phyloP scores from a whole-genome alignment of 2,797 vertebrate species.

The Coregonus suidteri region DNA sequence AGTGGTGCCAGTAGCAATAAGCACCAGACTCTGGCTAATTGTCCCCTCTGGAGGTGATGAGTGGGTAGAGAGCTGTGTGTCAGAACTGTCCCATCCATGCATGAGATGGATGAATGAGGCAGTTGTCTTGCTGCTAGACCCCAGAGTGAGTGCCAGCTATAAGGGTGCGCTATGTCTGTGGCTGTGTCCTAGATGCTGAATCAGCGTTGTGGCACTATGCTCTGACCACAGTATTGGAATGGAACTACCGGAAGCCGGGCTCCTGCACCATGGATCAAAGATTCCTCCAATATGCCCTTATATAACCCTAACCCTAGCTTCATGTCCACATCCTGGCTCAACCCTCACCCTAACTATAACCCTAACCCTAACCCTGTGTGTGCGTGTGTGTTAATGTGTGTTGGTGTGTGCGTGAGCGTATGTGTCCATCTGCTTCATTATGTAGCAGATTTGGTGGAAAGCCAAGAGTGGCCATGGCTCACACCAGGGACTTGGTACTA shows the following conservation, averaged over 20 bases:
- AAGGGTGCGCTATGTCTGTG: neutral
- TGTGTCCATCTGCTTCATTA: neutral
- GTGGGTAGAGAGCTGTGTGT: neutral
- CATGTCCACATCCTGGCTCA: too few species aligned
- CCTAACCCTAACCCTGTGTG: neutral
- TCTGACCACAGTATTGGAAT: too few species aligned
- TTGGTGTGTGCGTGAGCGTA: neutral
- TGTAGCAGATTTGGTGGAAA: neutral
- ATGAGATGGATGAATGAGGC: too few species aligned
- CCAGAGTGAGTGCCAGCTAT: neutral
- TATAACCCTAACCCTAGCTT: too few species aligned
- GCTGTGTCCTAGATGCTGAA: neutral
- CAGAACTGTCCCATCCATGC: neutral
- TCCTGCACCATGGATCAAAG: too few species aligned
- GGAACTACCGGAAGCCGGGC: too few species aligned
- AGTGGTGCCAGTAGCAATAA: neutral
- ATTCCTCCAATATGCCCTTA: too few species aligned
- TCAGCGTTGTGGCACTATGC: neutral
- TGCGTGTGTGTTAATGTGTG: neutral
- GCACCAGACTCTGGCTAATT: neutral
- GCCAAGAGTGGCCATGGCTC: too few species aligned
- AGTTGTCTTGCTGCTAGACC: neutral
- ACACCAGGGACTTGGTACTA: too few species aligned
- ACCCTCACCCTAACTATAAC: too few species aligned
- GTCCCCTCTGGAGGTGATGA: neutral